Base-by-base conservation (phyloP, 1,140 invertebrate genomes). In the Acromyrmex charruanus region DNA sequence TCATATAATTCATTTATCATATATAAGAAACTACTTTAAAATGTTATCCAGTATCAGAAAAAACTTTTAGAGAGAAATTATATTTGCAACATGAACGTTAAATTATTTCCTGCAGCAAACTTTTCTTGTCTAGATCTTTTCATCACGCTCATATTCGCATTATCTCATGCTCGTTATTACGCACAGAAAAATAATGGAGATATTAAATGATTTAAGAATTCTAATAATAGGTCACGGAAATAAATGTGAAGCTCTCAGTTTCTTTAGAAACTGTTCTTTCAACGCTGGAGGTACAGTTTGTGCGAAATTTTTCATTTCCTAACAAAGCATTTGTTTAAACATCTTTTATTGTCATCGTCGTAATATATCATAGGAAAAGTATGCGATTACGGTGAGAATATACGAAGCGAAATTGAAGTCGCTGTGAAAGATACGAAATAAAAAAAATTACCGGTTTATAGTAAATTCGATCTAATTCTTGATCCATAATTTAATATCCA, bases 301-400 rank as follows among this genome's bases (percentile, higher is more conserved):
- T 21, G 31, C 18, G 14, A 75, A 58, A 39, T 35, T 16, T 74
- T 58, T 74, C 10, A 58, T 74, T 18, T 35, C 14, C 1, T 28
- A 21, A 72, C 49, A 72, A 18, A 72, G 12, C 51, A 74, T 21
- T 58, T 49, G n/a, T 35, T 74, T 58, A 16, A 72, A 58, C 28
- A 5, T 39, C 69, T 72, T 55, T 58, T 58, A 58, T 58, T n/a
- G 28, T 74, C 71, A 39, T 12, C 3, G 3, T 35, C 16, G 51
- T 55, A 53, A 74, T 74, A 9, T 21, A 35, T 74, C 28, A 35
- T 3, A 12, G 0, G 21, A 74, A 53, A 18, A 31, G 14, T 69
- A 69, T 21, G 31, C 31, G 2, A 39, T 31, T 69, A 49, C 14
- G 7, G 28, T 58, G 4, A 16, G 39, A 58, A 58, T 74, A n/a